phyloP scores from a whole-genome alignment of 2,113 vertebrate species.

The Turnix velox region DNA sequence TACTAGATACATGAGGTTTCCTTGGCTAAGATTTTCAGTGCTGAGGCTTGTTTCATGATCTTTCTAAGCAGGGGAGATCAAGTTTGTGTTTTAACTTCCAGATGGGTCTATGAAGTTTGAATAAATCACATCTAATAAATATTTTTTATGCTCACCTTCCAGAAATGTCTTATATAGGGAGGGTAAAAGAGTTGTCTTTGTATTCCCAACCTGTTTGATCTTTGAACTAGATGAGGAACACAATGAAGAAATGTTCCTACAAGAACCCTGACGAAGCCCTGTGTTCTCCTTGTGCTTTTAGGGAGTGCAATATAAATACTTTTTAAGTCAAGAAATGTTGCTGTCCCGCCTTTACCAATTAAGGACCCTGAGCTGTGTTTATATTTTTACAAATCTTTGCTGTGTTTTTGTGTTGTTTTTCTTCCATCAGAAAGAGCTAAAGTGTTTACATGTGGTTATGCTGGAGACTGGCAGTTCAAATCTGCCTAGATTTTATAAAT shows the following conservation, averaged over 20 bases:
- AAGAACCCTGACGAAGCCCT: background rate
- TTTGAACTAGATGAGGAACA: slow-evolving; percentile 4
- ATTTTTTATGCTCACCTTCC: background rate
- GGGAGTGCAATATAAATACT: background rate
- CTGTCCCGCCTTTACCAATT: background rate
- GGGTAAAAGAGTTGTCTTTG: background rate
- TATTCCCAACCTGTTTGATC: background rate
- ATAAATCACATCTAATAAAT: background rate
- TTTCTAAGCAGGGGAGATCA: background rate
- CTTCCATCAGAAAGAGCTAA: background rate
- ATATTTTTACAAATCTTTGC: background rate
- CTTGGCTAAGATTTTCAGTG: background rate
- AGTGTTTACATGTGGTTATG: background rate
- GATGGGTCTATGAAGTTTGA: background rate
- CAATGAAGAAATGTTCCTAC: slow-evolving; percentile 1
- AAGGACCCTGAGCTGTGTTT: background rate
- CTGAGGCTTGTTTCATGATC: background rate
- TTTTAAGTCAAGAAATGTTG: background rate
- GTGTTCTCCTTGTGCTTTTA: background rate
- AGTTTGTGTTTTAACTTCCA: slow-evolving; percentile 1
- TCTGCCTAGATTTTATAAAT: background rate
- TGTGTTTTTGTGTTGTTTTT: background rate
- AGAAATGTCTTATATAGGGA: background rate
- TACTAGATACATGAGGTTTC: background rate
- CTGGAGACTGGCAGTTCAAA: background rate